phyloP scores from a whole-genome alignment of 2,113 vertebrate genomes.

The Synchiropus splendidus region DNA sequence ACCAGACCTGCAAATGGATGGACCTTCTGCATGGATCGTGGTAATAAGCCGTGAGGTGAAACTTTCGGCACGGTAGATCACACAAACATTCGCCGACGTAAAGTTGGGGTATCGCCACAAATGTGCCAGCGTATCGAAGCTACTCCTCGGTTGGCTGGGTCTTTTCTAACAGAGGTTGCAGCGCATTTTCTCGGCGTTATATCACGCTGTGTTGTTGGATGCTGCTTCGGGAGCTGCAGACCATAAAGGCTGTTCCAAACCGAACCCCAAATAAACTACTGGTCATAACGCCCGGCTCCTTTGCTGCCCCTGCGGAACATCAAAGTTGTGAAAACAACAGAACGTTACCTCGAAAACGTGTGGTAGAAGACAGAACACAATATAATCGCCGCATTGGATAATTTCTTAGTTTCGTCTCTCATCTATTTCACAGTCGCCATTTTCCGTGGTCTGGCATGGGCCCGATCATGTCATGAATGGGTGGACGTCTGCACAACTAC shows the following conservation, averaged over 20 bases:
- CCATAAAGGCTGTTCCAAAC: conserved; percentile 60
- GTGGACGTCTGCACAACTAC: conserved; percentile 6
- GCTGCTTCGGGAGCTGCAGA: conserved; percentile 67
- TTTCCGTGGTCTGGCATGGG: conserved; percentile 73
- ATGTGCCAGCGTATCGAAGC: conserved; percentile 3
- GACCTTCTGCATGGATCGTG: conserved; percentile 25
- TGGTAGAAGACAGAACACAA: conserved; percentile 42
- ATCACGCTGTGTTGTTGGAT: conserved; percentile 59
- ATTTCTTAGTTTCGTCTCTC: conserved; percentile 74
- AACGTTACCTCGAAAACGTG: conserved; percentile 56
- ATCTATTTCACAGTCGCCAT: conserved; percentile 79
- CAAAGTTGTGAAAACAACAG: conserved; percentile 25
- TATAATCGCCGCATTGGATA: conserved; percentile 64
- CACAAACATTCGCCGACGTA: conserved; percentile 16
- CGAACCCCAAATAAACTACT: conserved; percentile 46
- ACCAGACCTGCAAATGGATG: conserved; percentile 38
- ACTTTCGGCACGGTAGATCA: conserved; percentile 53
- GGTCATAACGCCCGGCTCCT: conserved; percentile 16
- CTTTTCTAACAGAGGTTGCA: conserved; percentile 1
- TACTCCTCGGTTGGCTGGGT: background rate
- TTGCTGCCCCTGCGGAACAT: conserved; percentile 7
- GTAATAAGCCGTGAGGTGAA: conserved; percentile 32
- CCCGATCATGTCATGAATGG: conserved; percentile 49
- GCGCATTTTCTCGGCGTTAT: conserved; percentile 32
- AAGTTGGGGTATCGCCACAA: conserved; percentile 11